Evolutionary conservation across 1,140 invertebrate genomes (phyloP), one percentile per base, ranked within the genome.

Genomic region (Galleria mellonella): DNA sequence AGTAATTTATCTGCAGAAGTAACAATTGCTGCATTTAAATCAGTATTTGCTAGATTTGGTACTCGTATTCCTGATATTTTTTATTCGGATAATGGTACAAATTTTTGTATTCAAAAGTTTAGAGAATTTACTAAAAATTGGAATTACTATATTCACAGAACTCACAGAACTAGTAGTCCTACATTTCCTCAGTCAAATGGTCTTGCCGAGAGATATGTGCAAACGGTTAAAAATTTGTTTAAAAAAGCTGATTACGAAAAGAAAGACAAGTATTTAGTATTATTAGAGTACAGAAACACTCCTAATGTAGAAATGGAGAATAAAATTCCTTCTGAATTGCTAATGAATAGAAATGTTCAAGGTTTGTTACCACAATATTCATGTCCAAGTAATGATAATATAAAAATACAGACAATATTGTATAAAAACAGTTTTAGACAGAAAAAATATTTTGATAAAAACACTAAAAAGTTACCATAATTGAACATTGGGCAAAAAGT

Each of bases 381-480:
- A n/a, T n/a, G n/a, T n/a, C n/a, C n/a, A n/a, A n/a, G n/a, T n/a
- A 32, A 17, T 43, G 15, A 43, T 17, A 27, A 33, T 27, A 32
- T 15, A 32, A n/a, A n/a, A 33, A 43, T 23, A 10, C 32, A 43
- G 23, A 27, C 11, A 23, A 33, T 0, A 43, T 33, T 33, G 14
- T 43, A 43, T 23, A 17, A 33, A n/a, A 33, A 43, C 17, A 30
- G 10, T 23, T 7, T n/a, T 8, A 17, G 23, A 33, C 41, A 33
- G 12, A 43, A 33, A n/a, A n/a, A 27, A 9, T 43, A 33, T 33
- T 43, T 23, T 43, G 31, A 43, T 35, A 43, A 15, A 33, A 15
- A 32, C 10, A 11, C 32, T 17, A 43, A 12, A 33, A 32, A n/a
- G n/a, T n/a, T n/a, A n/a, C n/a, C n/a, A n/a, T n/a, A n/a, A n/a